These are phyloP conservation scores for Polydrusus cervinus DNA, from an alignment of 2,888 invertebrate genomes.

Conservation along the genomic window DNA sequence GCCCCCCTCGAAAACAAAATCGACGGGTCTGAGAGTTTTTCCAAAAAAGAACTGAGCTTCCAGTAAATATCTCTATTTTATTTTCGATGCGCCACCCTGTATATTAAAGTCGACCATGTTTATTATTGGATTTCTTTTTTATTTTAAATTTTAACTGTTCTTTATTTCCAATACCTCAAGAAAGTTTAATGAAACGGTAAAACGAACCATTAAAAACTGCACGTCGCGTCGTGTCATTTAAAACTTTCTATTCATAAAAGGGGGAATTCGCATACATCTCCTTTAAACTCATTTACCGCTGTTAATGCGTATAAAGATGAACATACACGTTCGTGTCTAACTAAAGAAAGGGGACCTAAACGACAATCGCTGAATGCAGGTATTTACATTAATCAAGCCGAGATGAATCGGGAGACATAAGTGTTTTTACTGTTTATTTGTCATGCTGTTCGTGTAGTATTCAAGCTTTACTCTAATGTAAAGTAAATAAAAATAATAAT, in stretches of 20 bases:
- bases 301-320: constrained; percentile 18
- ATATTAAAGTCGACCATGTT: too few species aligned
- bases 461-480: not conserved
- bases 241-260: not conserved
- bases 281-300: constrained; percentile 21
- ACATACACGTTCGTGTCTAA: constrained; percentile 34
- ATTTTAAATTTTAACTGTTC: too few species aligned
- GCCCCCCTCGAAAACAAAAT: too few species aligned
- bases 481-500: too few species aligned
- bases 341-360: constrained; percentile 60
- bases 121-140: too few species aligned
- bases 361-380: constrained; percentile 63
- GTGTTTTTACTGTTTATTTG: constrained; percentile 45
- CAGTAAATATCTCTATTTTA: too few species aligned
- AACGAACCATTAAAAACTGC: not conserved
- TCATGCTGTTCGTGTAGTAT: constrained; percentile 22
- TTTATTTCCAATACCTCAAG: too few species aligned
- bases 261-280: not conserved
- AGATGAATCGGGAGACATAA: constrained; percentile 46
- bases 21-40: too few species aligned
- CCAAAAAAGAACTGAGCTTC: too few species aligned
- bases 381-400: constrained; percentile 60
- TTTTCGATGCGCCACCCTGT: too few species aligned
- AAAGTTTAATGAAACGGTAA: too few species aligned
- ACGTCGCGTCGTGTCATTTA: not conserved